Evolutionary conservation across 2,888 invertebrate genomes (phyloP).

Genomic region (Diloba caeruleocephala): DNA sequence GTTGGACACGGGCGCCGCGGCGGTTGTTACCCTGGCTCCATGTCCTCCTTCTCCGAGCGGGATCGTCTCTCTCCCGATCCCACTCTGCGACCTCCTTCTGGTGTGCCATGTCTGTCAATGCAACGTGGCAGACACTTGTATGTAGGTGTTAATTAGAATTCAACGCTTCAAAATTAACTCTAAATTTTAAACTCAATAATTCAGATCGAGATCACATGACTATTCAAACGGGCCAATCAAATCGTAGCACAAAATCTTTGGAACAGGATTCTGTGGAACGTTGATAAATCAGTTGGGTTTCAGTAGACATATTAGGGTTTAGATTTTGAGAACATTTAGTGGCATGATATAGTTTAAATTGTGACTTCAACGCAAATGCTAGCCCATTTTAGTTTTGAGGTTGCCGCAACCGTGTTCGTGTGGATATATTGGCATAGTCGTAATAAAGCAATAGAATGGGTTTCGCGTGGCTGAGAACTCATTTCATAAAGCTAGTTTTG

Average conservation of each 20-base stretch:
- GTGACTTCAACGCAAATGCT: constrained; percentile 66
- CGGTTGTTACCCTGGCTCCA: no score
- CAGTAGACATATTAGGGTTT: constrained; percentile 45
- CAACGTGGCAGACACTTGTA: background rate
- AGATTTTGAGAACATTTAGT: constrained; percentile 54
- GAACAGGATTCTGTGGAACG: constrained; percentile 39
- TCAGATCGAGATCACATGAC: constrained; percentile 23
- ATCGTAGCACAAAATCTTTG: constrained; percentile 28
- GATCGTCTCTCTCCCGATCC: no score
- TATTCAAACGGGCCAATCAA: constrained; percentile 33
- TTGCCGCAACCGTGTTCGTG: constrained; percentile 65
- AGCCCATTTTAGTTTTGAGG: constrained; percentile 69
- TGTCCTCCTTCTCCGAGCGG: no score
- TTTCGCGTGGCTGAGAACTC: constrained; percentile 57
- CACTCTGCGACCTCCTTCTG: no score
- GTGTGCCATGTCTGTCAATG: no score
- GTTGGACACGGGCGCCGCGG: no score
- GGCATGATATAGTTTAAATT: constrained; percentile 63
- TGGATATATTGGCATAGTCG: constrained; percentile 70
- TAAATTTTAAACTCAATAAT: constrained; percentile 14
- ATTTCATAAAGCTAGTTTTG: constrained; percentile 55
- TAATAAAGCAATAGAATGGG: constrained; percentile 73
- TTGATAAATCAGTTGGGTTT: constrained; percentile 52
- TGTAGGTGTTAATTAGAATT: constrained; percentile 7
- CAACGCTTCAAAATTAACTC: constrained; percentile 18